A percentile compares a stretch with the other conserved stretches of the same genome.
Evolutionary conservation across 2,113 vertebrate species (phyloP).

Genomic region (Periophthalmodon schlosseri): DNA sequence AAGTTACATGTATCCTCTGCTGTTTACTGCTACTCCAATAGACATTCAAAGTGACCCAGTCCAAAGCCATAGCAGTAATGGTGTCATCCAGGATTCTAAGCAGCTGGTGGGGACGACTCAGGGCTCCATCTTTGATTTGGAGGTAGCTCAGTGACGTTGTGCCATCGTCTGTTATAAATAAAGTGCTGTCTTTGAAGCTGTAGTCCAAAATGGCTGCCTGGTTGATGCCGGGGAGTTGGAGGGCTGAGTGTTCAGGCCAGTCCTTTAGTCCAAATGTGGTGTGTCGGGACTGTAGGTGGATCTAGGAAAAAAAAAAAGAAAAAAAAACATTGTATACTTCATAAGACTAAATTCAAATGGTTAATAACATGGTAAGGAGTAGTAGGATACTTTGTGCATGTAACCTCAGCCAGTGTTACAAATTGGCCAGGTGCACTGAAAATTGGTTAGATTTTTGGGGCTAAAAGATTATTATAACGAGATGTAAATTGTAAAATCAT

Average conservation of each 20-base stretch:
- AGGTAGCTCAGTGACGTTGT: slow-evolving; percentile 72
- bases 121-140: slow-evolving; percentile 70
- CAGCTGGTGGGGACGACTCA: slow-evolving; percentile 66
- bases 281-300: slow-evolving; percentile 81
- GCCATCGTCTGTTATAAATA: slow-evolving; percentile 80
- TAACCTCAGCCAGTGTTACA: too few species aligned
- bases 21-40: slow-evolving; percentile 85
- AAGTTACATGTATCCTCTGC: slow-evolving; percentile 75
- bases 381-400: too few species aligned
- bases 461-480: too few species aligned
- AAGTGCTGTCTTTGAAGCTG: slow-evolving; percentile 67
- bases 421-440: too few species aligned
- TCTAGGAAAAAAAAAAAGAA: slow-evolving; percentile 59
- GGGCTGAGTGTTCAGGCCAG: slow-evolving; percentile 77
- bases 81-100: slow-evolving; percentile 73
- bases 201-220: slow-evolving; percentile 81
- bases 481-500: too few species aligned
- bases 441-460: too few species aligned
- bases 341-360: neutral
- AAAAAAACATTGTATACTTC: neutral
- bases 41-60: slow-evolving; percentile 86
- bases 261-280: slow-evolving; percentile 43
- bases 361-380: too few species aligned
- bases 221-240: slow-evolving; percentile 76
- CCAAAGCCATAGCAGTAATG: slow-evolving; percentile 80